Conservation (phyloP, 1,140 invertebrate genomes). For the Dryas iulia region DNA sequence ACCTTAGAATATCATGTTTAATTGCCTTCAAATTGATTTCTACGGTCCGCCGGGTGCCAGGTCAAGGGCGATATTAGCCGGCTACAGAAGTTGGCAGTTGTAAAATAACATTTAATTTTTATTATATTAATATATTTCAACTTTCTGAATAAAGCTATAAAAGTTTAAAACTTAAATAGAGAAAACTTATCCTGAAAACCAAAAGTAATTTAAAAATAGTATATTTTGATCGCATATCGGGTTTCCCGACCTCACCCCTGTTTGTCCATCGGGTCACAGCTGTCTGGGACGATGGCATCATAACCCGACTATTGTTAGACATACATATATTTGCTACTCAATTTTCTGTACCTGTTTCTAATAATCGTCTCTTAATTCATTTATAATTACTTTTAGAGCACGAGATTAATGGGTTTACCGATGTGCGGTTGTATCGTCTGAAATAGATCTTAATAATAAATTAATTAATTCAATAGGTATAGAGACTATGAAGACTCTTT, state of each 20-base stretch:
- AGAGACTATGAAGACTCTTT: too few relatives aligned
- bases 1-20: constrained; percentile 5
- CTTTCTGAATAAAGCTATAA: neutral
- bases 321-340: too few relatives aligned
- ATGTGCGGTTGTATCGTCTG: neutral
- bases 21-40: constrained; percentile 25
- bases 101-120: neutral
- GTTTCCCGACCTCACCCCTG: constrained; percentile 1
- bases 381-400: too few relatives aligned
- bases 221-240: neutral
- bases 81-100: neutral
- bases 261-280: constrained; percentile 2
- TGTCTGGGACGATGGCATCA: constrained; percentile 7
- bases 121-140: neutral
- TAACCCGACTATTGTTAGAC: neutral
- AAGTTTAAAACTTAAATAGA: neutral
- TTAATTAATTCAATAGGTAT: neutral
- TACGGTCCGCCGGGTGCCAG: constrained; percentile 16
- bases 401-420: neutral
- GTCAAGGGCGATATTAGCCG: constrained; percentile 11
- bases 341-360: too few relatives aligned
- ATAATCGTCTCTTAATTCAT: too few relatives aligned
- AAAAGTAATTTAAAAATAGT: neutral
- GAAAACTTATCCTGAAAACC: neutral
- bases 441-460: too few relatives aligned